Base-by-base conservation (phyloP, 2,797 vertebrate genomes). In the Taenioides sp. region DNA sequence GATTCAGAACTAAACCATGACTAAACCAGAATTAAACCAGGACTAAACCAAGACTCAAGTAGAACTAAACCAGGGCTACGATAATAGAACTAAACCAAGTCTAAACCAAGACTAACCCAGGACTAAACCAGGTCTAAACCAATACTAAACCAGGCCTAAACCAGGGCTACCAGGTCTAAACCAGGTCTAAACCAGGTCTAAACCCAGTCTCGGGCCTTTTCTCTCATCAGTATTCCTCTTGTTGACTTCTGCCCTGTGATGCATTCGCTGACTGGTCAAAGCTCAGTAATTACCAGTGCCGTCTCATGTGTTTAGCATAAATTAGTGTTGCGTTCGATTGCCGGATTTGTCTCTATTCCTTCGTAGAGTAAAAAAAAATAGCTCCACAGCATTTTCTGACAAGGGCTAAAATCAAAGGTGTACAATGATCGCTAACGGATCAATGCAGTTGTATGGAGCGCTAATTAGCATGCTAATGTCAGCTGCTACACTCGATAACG, bases 251-350 rank as follows among this genome's bases (percentile, higher is more conserved):
- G 14, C n/a, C 14, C 22, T 23, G 40, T 47, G 63, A 65, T 65
- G 63, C 63, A 65, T 65, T 65, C 83, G 76, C 89, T 87, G 90
- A 93, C 87, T 90, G 84, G 79, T 28, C 0, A 83, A 81, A 83
- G 83, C 68, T 80, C 71, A 70, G 86, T 92, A 92, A 95, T 95
- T 93, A 94, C 63, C 40, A 87, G 88, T 85, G 80, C 87, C 84
- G 82, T 78, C 75, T 85, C 1, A 27, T 25, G 76, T 57, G 85
- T 90, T 90, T 91, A 92, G 89, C 92, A 93, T 94, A 86, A 87
- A 93, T 94, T 92, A 92, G 76, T 79, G 78, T 80, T 91, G 84
- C 76, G 81, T 80, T 89, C 87, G 88, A 92, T 92, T 89, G 82
- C 67, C 72, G 91, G 89, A 84, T 78, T 84, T 76, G 75, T 70